Percentiles rank a stretch among this genome's conserved stretches.
phyloP scores from a whole-genome alignment of 2,113 vertebrate species.

The Zeus faber region DNA sequence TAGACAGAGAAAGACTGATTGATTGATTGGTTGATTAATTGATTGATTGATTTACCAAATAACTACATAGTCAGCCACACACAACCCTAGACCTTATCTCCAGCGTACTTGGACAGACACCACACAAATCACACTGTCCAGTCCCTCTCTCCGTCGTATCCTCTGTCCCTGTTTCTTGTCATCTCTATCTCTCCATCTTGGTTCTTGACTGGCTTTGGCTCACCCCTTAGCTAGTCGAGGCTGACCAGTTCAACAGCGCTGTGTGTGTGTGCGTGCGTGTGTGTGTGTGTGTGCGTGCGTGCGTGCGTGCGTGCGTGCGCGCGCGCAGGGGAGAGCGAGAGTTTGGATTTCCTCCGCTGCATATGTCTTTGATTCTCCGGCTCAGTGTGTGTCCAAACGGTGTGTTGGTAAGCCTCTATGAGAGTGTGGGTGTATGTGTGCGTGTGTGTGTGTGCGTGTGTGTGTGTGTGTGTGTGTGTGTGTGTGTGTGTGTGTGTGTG shows the following conservation, averaged over 20 bases:
- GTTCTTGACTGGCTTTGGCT: neutral
- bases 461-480: constrained; percentile 4
- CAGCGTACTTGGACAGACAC: neutral
- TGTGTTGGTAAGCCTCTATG: constrained; percentile 2
- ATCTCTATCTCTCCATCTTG: constrained; percentile 15
- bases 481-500: constrained; percentile 8
- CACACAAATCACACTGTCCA: neutral
- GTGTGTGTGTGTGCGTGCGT: neutral
- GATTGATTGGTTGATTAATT: no score
- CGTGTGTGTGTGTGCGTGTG: neutral
- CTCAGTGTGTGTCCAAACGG: constrained; percentile 19
- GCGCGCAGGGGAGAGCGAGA: neutral
- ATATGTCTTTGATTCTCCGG: constrained; percentile 50
- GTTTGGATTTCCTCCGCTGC: neutral
- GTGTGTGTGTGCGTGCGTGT: constrained; percentile 5
- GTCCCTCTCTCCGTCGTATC: neutral
- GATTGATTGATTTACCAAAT: no score
- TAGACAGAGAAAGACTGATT: no score
- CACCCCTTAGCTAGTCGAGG: neutral
- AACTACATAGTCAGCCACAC: no score
- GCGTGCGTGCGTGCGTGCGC: constrained; percentile 11
- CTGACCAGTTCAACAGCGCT: neutral
- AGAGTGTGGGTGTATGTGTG: neutral
- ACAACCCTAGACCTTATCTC: neutral
- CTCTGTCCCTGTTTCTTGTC: constrained; percentile 21